A percentile compares a stretch with the other conserved stretches of the same genome.
These are phyloP conservation scores for Troides oblongomaculatus DNA, from an alignment of 2,888 invertebrate genomes.

Conservation along the genomic window DNA sequence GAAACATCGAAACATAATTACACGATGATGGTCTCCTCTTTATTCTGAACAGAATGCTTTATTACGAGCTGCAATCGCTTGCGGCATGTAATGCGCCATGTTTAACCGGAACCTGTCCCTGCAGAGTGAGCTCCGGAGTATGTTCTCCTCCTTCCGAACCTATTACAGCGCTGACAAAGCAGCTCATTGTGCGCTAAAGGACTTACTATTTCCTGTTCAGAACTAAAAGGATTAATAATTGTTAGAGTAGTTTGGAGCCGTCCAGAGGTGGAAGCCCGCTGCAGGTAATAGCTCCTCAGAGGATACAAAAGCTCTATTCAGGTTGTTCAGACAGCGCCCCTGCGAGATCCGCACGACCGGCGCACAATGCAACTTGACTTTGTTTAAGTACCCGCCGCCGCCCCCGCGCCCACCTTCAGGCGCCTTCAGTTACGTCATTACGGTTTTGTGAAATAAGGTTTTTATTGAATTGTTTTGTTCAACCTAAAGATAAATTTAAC, in stretches of 20 bases:
- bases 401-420: neutral
- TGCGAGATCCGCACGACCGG: neutral
- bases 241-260: slow-evolving; percentile 39
- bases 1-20: neutral
- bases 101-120: neutral
- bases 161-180: slow-evolving; percentile 51
- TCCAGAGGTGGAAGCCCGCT: slow-evolving; percentile 33
- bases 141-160: neutral
- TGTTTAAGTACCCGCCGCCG: neutral
- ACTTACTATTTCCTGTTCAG: slow-evolving; percentile 58
- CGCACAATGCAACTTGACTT: slow-evolving; percentile 7
- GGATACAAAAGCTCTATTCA: slow-evolving; percentile 10
- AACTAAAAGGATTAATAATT: slow-evolving; percentile 55
- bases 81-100: neutral
- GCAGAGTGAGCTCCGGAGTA: neutral
- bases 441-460: neutral
- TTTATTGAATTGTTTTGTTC: too few species aligned
- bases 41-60: neutral
- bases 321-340: neutral
- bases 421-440: too few species aligned
- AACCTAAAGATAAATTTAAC: too few species aligned
- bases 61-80: neutral
- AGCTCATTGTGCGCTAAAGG: slow-evolving; percentile 52
- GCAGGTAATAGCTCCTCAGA: slow-evolving; percentile 21
- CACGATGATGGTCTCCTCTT: neutral